These are phyloP conservation scores for Abrostola tripartita DNA, from an alignment of 2,888 invertebrate genomes.

Conservation along the genomic window DNA sequence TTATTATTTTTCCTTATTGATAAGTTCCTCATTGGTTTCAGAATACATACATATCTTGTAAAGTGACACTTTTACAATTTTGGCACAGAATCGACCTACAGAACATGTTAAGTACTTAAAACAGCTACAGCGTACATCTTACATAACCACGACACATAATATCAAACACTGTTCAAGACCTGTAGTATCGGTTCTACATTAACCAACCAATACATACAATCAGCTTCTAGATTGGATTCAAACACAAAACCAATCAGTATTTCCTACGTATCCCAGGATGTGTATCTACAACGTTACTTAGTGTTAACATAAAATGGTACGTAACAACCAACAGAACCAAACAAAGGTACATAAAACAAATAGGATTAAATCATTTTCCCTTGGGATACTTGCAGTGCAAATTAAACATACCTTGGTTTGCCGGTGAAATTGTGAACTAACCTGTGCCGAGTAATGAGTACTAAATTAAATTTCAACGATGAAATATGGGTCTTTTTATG, in stretches of 20 bases:
- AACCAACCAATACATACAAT: neutral
- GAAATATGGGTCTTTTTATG: constrained; percentile 74
- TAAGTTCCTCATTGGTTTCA: no score
- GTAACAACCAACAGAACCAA: constrained; percentile 29
- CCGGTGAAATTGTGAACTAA: constrained; percentile 50
- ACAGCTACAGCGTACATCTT: no score
- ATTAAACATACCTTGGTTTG: constrained; percentile 54
- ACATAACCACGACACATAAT: no score
- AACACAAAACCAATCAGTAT: constrained; percentile 13
- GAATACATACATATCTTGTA: no score
- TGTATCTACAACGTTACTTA: constrained; percentile 29
- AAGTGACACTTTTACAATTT: no score
- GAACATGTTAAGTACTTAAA: no score
- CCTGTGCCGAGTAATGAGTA: constrained; percentile 59
- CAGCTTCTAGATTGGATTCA: neutral
- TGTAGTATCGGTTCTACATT: neutral
- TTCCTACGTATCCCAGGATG: constrained; percentile 20
- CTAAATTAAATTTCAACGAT: constrained; percentile 70
- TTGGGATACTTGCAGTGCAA: constrained; percentile 49
- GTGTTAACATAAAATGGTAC: constrained; percentile 48
- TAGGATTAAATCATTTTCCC: constrained; percentile 58
- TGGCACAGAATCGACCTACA: no score
- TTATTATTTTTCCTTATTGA: no score
- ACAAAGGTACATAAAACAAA: constrained; percentile 57
- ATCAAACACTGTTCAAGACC: no score